phyloP scores from a whole-genome alignment of 2,888 invertebrate species.

The Oxytorus armatus region DNA sequence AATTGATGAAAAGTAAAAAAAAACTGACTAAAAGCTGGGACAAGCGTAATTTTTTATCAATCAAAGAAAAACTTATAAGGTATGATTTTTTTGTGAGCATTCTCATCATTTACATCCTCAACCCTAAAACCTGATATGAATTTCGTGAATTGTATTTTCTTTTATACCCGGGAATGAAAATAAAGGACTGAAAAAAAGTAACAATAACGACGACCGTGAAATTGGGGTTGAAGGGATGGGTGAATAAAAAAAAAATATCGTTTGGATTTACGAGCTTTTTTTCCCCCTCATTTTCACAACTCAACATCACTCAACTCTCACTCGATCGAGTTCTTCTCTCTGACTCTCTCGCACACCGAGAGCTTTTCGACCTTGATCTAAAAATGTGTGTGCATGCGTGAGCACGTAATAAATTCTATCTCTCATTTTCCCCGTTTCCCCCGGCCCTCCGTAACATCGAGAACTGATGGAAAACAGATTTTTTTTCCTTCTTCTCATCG shows the following conservation, averaged over 20 bases:
- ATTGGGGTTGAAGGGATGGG: background rate
- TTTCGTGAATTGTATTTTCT: constrained; percentile 19
- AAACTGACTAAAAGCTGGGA: background rate
- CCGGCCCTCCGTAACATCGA: background rate
- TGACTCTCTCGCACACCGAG: constrained; percentile 2
- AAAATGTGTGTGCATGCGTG: constrained; percentile 45
- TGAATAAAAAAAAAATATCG: constrained; percentile 1
- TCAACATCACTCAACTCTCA: constrained; percentile 37
- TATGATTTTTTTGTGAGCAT: constrained; percentile 7
- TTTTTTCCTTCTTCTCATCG: constrained; percentile 1
- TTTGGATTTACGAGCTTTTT: constrained; percentile 49
- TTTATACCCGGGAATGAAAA: too few species aligned
- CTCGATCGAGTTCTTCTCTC: constrained; percentile 27
- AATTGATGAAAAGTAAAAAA: background rate
- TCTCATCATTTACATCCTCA: background rate
- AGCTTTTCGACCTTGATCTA: constrained; percentile 56
- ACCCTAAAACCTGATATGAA: background rate
- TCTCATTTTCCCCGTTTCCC: constrained; percentile 14
- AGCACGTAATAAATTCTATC: constrained; percentile 40
- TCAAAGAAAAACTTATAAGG: background rate
- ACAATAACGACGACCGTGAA: background rate
- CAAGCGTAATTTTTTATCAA: background rate
- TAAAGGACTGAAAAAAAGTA: background rate
- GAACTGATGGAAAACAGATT: constrained; percentile 24
- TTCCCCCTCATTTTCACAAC: constrained; percentile 29